phyloP scores from a whole-genome alignment of 2,888 invertebrate species.

The Arenicola marina region DNA sequence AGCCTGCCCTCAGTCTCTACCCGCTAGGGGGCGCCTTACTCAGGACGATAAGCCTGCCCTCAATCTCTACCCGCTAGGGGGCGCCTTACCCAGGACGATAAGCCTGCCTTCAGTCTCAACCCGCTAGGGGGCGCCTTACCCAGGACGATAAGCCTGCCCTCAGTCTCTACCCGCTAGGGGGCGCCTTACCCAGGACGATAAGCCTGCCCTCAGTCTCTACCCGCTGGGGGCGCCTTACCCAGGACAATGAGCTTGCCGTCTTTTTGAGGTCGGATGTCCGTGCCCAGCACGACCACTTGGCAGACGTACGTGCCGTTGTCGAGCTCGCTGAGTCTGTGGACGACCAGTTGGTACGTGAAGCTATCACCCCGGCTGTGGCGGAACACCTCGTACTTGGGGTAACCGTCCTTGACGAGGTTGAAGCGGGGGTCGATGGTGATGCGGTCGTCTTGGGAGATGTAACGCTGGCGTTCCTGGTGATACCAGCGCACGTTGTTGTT shows the following conservation, averaged over 20 bases:
- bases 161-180: no score
- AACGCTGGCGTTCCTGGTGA: slow-evolving; percentile 5
- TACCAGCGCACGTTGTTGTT: slow-evolving; percentile 27
- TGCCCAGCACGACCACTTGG: slow-evolving; percentile 40
- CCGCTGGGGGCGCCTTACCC: no score
- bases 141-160: no score
- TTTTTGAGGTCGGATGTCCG: slow-evolving; percentile 11
- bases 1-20: no score
- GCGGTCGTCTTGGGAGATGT: slow-evolving; percentile 24
- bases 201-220: no score
- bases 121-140: no score
- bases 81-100: no score
- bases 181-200: no score
- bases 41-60: no score
- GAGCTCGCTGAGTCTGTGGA: slow-evolving; percentile 44
- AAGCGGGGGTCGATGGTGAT: slow-evolving; percentile 25
- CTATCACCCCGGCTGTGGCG: slow-evolving; percentile 18
- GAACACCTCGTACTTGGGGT: slow-evolving; percentile 29
- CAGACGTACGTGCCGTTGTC: slow-evolving; percentile 53
- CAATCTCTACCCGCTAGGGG: no score
- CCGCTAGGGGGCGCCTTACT: no score
- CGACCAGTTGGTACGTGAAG: slow-evolving; percentile 45
- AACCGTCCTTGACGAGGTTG: slow-evolving; percentile 30
- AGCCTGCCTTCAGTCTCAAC: no score
- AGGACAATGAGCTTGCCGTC: slow-evolving; percentile 27